phyloP scores from a whole-genome alignment of 2,797 vertebrate genomes.

The Aeoliscus strigatus region DNA sequence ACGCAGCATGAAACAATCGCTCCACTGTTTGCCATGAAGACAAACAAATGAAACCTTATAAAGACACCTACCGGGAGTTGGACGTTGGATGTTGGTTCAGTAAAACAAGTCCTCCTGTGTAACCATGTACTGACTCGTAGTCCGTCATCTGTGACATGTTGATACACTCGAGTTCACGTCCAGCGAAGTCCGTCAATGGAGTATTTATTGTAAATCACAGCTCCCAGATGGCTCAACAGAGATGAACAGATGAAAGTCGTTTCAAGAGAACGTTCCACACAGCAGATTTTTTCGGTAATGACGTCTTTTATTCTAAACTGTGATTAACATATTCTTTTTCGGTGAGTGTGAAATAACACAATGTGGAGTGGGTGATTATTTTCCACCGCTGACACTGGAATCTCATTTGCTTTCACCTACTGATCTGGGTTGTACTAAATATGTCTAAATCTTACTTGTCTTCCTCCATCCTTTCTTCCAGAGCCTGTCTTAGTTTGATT shows the following conservation, averaged over 20 bases:
- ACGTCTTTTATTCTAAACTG: slow-evolving; percentile 28
- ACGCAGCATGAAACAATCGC: slow-evolving; percentile 6
- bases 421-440: slow-evolving; percentile 11
- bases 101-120: slow-evolving; percentile 47
- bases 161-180: slow-evolving; percentile 34
- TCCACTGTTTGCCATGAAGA: slow-evolving; percentile 37
- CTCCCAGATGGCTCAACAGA: slow-evolving; percentile 25
- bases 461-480: slow-evolving; percentile 32
- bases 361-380: slow-evolving; percentile 36
- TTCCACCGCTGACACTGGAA: slow-evolving; percentile 32
- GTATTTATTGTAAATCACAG: not conserved
- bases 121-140: slow-evolving; percentile 20
- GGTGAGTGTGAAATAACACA: slow-evolving; percentile 33
- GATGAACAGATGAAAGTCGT: slow-evolving; percentile 18
- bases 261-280: slow-evolving; percentile 21
- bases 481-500: slow-evolving; percentile 39
- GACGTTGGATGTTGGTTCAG: slow-evolving; percentile 16
- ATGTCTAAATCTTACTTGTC: slow-evolving; percentile 22
- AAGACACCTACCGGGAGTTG: slow-evolving; percentile 43
- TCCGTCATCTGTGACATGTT: slow-evolving; percentile 33
- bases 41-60: slow-evolving; percentile 20
- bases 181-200: slow-evolving; percentile 19
- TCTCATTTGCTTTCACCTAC: slow-evolving; percentile 30
- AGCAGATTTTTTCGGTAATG: slow-evolving; percentile 12
- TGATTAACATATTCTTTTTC: slow-evolving; percentile 20